Conservation (phyloP, 1,140 invertebrate species). For the Sinonovacula constricta region DNA sequence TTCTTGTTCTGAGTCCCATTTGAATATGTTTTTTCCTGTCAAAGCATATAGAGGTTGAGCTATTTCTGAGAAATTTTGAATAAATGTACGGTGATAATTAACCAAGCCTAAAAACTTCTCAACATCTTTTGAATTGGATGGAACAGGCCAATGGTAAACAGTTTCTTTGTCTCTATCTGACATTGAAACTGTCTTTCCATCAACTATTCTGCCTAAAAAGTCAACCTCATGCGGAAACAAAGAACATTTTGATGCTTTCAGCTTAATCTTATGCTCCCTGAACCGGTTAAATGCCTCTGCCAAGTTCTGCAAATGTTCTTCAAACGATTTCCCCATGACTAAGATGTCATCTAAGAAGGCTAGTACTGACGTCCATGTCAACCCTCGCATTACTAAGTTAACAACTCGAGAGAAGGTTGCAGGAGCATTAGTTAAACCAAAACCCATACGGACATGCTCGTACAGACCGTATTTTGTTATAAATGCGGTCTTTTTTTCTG, state of each 20-base stretch:
- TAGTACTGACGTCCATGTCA: no score
- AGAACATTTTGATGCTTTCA: conserved; percentile 51
- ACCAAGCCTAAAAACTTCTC: conserved; percentile 50
- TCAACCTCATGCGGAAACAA: conserved; percentile 55
- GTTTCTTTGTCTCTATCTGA: conserved; percentile 5
- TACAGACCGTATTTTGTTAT: conserved; percentile 17
- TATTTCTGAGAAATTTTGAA: conserved; percentile 32
- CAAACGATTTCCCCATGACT: conserved; percentile 29
- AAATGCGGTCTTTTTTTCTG: conserved; percentile 7
- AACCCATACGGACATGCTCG: conserved; percentile 10
- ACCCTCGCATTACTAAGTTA: conserved; percentile 22
- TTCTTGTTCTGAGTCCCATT: conserved; percentile 44
- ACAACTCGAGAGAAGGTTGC: conserved; percentile 27
- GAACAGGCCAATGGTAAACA: conserved; percentile 39
- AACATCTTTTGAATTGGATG: conserved; percentile 44
- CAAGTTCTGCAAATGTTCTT: conserved; percentile 18
- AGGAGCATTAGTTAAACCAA: conserved; percentile 39
- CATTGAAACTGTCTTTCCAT: conserved; percentile 3
- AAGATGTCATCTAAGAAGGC: conserved; percentile 57
- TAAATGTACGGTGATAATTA: conserved; percentile 38
- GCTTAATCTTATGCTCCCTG: conserved; percentile 19
- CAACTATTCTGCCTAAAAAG: conserved; percentile 46
- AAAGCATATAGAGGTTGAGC: conserved; percentile 37
- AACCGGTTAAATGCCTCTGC: conserved; percentile 29
- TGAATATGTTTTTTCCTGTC: conserved; percentile 33